A percentile compares a stretch with the other conserved stretches of the same genome.
These are phyloP conservation scores for Anhinga rufa DNA, from an alignment of 2,113 vertebrate genomes.

Conservation along the genomic window DNA sequence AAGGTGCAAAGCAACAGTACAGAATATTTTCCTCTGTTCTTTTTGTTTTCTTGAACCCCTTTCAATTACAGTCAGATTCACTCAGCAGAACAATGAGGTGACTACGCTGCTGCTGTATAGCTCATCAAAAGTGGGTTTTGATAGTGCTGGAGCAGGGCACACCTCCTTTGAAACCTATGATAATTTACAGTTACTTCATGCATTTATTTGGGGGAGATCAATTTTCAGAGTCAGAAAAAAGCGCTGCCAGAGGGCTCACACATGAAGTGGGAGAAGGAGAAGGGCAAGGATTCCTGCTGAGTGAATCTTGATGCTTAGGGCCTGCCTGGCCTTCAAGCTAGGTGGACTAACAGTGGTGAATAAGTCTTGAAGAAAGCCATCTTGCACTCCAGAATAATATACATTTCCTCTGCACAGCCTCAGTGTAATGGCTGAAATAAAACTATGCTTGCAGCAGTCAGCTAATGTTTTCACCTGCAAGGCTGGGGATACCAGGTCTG, in stretches of 20 bases:
- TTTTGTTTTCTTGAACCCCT: neutral
- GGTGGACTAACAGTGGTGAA: neutral
- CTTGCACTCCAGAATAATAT: neutral
- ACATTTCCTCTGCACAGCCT: neutral
- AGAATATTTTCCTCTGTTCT: neutral
- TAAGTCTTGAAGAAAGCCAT: neutral
- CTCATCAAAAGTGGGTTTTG: accelerated
- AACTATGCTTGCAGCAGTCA: neutral
- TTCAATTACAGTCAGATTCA: neutral
- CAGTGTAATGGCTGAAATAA: neutral
- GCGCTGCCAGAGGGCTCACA: neutral
- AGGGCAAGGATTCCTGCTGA: neutral
- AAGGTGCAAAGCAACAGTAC: neutral
- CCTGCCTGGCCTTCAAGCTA: neutral
- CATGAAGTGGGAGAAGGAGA: neutral
- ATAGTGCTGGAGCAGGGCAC: neutral
- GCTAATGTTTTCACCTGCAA: neutral
- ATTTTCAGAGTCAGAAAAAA: neutral
- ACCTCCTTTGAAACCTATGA: neutral
- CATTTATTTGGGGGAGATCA: neutral
- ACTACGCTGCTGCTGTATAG: neutral
- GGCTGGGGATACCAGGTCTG: neutral
- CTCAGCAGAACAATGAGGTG: neutral
- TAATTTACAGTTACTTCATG: neutral
- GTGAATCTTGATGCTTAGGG: neutral